These are phyloP conservation scores for Campylomormyrus numenius DNA, from an alignment of 2,113 vertebrate species.

Conservation along the genomic window DNA sequence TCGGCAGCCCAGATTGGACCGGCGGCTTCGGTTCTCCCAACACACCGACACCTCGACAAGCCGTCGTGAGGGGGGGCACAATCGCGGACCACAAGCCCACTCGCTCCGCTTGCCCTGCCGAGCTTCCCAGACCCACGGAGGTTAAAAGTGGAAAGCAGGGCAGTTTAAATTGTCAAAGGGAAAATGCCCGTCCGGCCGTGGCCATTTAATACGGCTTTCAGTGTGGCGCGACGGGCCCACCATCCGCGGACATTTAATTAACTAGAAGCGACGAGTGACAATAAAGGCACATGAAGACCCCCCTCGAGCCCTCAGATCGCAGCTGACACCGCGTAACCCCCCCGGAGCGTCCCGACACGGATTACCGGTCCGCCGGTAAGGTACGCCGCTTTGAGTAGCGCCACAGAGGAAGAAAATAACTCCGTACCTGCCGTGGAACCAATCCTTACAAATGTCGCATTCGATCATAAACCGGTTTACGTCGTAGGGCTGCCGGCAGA, in stretches of 20 bases:
- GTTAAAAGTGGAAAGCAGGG: background rate
- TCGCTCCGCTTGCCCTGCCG: background rate
- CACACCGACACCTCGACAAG: background rate
- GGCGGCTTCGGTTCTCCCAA: background rate
- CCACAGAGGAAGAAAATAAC: background rate
- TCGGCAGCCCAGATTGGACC: background rate
- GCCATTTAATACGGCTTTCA: background rate
- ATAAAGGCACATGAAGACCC: constrained; percentile 28
- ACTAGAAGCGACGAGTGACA: constrained; percentile 15
- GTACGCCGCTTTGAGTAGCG: background rate
- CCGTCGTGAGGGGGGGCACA: background rate
- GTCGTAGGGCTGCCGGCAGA: constrained; percentile 95
- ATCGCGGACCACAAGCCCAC: background rate
- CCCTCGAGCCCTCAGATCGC: background rate
- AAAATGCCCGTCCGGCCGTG: background rate
- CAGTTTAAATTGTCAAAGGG: background rate
- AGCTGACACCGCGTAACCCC: constrained; percentile 22
- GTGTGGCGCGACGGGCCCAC: background rate
- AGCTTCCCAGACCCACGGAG: background rate
- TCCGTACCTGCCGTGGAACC: constrained; percentile 93
- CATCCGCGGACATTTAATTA: background rate
- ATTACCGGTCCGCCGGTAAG: background rate
- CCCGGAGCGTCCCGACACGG: constrained; percentile 8
- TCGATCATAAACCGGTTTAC: constrained; percentile 98
- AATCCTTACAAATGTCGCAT: constrained; percentile 95